Base-by-base conservation (phyloP, 2,113 vertebrate genomes). In the Butorides virescens region DNA sequence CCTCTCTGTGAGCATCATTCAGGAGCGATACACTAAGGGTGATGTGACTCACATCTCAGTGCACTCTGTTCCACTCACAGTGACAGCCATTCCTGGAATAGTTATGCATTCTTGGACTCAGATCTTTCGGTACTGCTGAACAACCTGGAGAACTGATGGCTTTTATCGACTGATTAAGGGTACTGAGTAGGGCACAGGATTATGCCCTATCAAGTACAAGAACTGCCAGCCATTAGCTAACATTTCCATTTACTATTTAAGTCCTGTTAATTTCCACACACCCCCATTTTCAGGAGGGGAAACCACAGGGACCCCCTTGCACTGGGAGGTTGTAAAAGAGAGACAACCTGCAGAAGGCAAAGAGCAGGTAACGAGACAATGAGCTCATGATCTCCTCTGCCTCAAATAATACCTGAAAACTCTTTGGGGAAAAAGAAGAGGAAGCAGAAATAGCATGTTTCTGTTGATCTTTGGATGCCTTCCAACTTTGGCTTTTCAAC, bases 391-490 rank as follows among this genome's bases (percentile, higher is more conserved):
- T 75, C 49, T 55, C 19, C 74, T 84, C 53, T 86, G 86, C 73
- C 86, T 96, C 95, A 94, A 95, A 85, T 37, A 93, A 86, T 65
- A 96, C 85, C 75, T 78, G 85, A 90, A 66, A 94, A 87, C 15
- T 81, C 72, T 91, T 86, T 52, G 59, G 63, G 82, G 71, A 87
- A 80, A 49, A 91, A 92, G 20, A 86, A 76, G 79, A 9, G 3
- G 18, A 59, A 85, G 56, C 58, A 88, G 59, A 80, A 90, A 49
- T 70, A 65, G 32, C 63, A 67, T 34, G 32, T 86, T 90, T 65
- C 44, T 58, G 52, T 29, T 77, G 30, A 53, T 87, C 58, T 88
- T 87, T 95, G 72, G 84, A 91, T 78, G 47, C 37, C 25, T 92
- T 97, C 82, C 74, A 84, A 37, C 29, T 75, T 61, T 13, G 62